These are phyloP conservation scores for Nycticryphes semicollaris DNA, from an alignment of 2,113 vertebrate species.

Conservation along the genomic window DNA sequence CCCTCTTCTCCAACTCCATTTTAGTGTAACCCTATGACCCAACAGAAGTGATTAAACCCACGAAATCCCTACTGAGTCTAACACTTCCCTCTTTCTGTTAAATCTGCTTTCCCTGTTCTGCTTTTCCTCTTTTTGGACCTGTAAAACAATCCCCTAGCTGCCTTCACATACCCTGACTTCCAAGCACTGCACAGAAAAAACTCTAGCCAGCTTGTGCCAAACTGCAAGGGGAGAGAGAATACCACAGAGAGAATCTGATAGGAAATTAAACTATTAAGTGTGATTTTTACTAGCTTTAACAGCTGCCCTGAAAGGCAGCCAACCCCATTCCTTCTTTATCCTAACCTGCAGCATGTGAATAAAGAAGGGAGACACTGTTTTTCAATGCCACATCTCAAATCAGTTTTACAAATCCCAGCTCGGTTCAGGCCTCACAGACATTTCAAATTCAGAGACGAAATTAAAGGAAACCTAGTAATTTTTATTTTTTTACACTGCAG, in stretches of 20 bases:
- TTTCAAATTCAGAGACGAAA: background rate
- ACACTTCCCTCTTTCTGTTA: constrained; percentile 80
- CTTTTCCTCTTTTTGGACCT: constrained; percentile 76
- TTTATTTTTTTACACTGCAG: background rate
- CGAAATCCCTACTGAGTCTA: constrained; percentile 79
- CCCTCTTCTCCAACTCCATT: constrained; percentile 44
- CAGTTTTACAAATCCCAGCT: background rate
- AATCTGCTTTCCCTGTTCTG: constrained; percentile 69
- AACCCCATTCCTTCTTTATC: background rate
- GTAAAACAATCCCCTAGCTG: constrained; percentile 81
- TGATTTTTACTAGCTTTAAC: background rate
- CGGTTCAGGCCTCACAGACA: background rate
- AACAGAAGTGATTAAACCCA: constrained; percentile 75
- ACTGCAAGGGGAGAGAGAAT: constrained; percentile 75
- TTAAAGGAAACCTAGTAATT: background rate
- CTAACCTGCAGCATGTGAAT: background rate
- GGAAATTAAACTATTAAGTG: constrained; percentile 51
- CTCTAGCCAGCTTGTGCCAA: constrained; percentile 70
- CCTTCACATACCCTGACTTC: constrained; percentile 67
- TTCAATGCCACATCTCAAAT: background rate
- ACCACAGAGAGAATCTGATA: constrained; percentile 69
- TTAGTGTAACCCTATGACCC: constrained; percentile 63
- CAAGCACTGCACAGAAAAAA: constrained; percentile 70
- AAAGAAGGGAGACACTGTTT: background rate
- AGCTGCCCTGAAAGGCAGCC: background rate